Conservation (phyloP, 1,140 invertebrate genomes). For the Heliothis virescens region DNA sequence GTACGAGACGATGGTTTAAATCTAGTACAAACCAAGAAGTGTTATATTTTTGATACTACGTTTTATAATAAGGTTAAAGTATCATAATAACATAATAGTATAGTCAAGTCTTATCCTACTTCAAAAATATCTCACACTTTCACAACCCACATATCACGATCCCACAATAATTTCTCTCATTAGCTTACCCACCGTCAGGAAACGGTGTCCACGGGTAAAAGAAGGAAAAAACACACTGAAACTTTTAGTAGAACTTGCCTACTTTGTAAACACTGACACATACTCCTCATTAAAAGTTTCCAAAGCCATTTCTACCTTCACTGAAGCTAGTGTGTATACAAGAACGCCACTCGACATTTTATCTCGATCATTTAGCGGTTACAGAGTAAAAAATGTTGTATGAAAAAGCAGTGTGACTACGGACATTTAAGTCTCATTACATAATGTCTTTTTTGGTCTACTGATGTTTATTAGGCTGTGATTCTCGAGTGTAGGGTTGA, state of each 20-base stretch:
- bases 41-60: too few relatives aligned
- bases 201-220: background rate
- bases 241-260: constrained; percentile 12
- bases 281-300: constrained; percentile 26
- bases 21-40: too few relatives aligned
- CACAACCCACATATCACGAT: too few relatives aligned
- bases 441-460: background rate
- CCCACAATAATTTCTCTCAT: background rate
- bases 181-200: background rate
- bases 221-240: background rate
- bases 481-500: background rate
- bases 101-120: too few relatives aligned
- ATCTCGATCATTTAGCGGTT: constrained; percentile 10
- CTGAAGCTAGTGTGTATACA: background rate
- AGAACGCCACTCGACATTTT: background rate
- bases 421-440: constrained; percentile 1
- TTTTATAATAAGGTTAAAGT: too few relatives aligned
- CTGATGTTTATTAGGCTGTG: background rate
- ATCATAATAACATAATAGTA: too few relatives aligned
- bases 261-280: constrained; percentile 18
- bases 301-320: constrained; percentile 13
- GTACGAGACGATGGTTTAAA: too few relatives aligned
- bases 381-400: constrained; percentile 4
- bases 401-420: background rate
- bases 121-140: too few relatives aligned